phyloP scores from a whole-genome alignment of 64 coral and sea anemone genomes.

The Stichodactyla mertensii region DNA sequence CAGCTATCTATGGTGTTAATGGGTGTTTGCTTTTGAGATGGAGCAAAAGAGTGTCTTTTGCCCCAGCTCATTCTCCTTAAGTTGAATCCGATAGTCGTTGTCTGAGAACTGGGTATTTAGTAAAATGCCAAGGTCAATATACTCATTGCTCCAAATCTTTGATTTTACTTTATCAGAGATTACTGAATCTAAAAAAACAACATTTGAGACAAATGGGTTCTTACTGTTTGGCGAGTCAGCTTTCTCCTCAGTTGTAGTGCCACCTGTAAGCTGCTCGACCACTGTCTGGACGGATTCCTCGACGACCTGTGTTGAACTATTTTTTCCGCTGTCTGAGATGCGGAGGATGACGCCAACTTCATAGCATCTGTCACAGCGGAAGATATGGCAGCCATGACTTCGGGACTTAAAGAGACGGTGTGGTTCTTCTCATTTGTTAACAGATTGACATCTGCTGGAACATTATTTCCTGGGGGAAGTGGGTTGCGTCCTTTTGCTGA shows the following conservation, averaged over 20 bases:
- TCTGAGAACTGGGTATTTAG: constrained; percentile 8
- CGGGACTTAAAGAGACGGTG: neutral
- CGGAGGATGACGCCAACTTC: neutral
- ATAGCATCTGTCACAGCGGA: neutral
- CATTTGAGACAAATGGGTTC: constrained; percentile 18
- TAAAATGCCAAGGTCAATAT: constrained; percentile 27
- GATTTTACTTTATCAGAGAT: constrained; percentile 16
- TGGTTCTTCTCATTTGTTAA: neutral
- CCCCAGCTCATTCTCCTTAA: constrained; percentile 6
- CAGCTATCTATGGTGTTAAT: constrained; percentile 12
- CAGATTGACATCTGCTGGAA: neutral
- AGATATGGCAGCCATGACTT: neutral
- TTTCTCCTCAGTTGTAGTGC: neutral
- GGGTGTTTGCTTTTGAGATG: constrained; percentile 19
- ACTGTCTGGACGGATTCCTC: neutral
- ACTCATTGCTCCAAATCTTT: constrained; percentile 34
- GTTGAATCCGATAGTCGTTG: neutral
- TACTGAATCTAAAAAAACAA: constrained; percentile 11
- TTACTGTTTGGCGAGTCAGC: neutral
- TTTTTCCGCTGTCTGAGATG: neutral
- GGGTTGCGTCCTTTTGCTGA: neutral
- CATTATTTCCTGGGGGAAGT: neutral
- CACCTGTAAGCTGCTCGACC: neutral
- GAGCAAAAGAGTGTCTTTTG: neutral
- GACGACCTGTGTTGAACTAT: neutral